These are phyloP conservation scores for Loris lydekkerianus DNA, from an alignment of 2,797 vertebrate species.

Conservation along the genomic window DNA sequence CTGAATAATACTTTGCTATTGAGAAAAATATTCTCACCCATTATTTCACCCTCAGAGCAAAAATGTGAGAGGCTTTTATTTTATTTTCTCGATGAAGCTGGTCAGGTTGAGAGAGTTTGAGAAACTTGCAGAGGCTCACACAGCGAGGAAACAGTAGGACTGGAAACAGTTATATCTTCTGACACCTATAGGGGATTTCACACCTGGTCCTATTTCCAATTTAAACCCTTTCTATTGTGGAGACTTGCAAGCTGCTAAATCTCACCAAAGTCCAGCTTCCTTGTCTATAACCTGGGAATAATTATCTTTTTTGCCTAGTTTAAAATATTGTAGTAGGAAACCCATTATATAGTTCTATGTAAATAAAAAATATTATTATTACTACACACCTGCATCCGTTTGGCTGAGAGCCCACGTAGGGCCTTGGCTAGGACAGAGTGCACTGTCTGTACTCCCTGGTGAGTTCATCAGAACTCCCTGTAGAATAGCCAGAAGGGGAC, in stretches of 20 bases:
- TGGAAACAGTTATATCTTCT: not conserved
- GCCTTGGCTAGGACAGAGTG: not conserved
- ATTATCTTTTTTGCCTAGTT: slow-evolving; percentile 31
- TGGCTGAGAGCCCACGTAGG: not conserved
- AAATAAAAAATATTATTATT: slow-evolving; percentile 57
- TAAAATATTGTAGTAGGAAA: slow-evolving; percentile 24
- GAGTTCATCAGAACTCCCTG: not conserved
- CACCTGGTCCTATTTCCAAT: not conserved
- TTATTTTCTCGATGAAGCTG: not conserved
- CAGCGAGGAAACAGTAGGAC: not conserved
- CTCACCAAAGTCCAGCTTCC: not conserved
- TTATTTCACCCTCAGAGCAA: not conserved
- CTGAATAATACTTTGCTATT: not conserved
- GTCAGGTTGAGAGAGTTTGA: not conserved
- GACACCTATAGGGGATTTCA: not conserved
- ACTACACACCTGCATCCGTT: not conserved
- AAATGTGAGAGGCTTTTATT: not conserved
- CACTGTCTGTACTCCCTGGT: not conserved
- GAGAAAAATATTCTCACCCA: not conserved
- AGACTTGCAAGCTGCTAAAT: not conserved
- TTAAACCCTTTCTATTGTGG: not conserved
- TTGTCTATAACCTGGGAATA: not conserved
- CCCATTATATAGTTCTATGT: not conserved
- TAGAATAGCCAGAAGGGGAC: not conserved
- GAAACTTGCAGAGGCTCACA: not conserved